Evolutionary conservation across 2,113 vertebrate species (phyloP).

Genomic region (Calyptomena viridis): DNA sequence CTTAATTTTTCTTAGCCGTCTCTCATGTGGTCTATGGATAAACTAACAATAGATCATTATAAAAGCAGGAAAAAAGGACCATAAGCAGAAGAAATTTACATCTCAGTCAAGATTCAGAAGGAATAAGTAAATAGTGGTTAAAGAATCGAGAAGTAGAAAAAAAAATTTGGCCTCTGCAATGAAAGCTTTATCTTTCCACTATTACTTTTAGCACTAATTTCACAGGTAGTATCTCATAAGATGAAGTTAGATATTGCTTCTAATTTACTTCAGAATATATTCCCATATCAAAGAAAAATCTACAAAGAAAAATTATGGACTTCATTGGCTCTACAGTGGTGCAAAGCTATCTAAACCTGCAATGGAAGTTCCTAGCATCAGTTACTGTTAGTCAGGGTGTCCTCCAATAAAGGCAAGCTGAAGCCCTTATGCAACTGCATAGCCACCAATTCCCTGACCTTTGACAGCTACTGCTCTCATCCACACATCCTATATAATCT

Average conservation of each 20-base stretch:
- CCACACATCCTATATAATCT: not conserved
- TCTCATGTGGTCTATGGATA: not conserved
- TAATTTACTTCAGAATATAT: not conserved
- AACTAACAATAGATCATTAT: not conserved
- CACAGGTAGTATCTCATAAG: not conserved
- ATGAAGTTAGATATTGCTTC: not conserved
- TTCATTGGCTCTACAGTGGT: not conserved
- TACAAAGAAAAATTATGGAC: not conserved
- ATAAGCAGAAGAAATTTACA: conserved; percentile 4
- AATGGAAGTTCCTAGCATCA: not conserved
- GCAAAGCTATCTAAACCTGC: not conserved
- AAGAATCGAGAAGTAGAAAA: not conserved
- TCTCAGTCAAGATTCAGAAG: not conserved
- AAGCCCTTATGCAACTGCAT: not conserved
- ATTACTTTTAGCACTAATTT: not conserved
- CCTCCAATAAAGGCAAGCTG: not conserved
- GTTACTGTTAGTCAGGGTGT: not conserved
- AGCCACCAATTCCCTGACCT: not conserved
- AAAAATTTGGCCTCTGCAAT: not conserved
- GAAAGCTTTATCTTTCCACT: not conserved
- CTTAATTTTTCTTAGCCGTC: not conserved
- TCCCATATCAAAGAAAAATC: not conserved
- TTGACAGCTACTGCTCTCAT: not conserved
- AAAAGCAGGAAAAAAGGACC: not conserved
- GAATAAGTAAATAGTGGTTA: not conserved